Base-by-base conservation (phyloP, 2,113 vertebrate species). In the Lophochroa leadbeateri region DNA sequence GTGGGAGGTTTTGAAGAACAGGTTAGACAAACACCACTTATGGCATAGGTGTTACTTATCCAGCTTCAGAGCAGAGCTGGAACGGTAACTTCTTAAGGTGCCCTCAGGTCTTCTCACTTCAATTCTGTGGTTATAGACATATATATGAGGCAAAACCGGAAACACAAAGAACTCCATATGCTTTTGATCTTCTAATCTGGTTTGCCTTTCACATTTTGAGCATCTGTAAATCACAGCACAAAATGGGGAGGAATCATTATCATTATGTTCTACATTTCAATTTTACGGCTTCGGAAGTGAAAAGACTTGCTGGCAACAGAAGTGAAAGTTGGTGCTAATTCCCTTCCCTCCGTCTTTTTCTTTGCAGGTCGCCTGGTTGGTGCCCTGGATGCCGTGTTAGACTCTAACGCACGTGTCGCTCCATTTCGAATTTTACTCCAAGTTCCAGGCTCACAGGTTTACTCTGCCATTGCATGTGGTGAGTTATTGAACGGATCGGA, bases 381-480 rank as follows among this genome's bases (percentile, higher is more conserved):
- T 16, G 99, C 99, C 5, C 96, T 99, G 97, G 99, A 99, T 4
- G 98, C 99, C 0, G 98, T 99, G 90, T 94, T 99, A 97, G 99
- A 99, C 96, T 99, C 99, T 63, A 99, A 98, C 0, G 99, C 99
- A 7, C 98, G 99, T 0, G 98, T 99, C 4, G 98, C 99, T 11
- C 99, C 99, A 0, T 99, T 99, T 94, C 98, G 99, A 74, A 99
- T 99, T 94, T 98, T 99, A 75, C 98, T 99, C 29, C 99, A 99
- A 96, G 98, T 99, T n/a, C 99, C 99, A 1, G 98, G 99, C 80
- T 99, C 99, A 33, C 99, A 99, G 98, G 97, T 98, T 97, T 99
- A 99, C 98, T 99, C 99, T 98, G 98, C 99, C 96, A 99, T 99
- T 61, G 99, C 99, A 82, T 99, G 99, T 77, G 99, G 99, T 99